phyloP scores from a whole-genome alignment of 2,113 vertebrate species.

The Cairina moschata region DNA sequence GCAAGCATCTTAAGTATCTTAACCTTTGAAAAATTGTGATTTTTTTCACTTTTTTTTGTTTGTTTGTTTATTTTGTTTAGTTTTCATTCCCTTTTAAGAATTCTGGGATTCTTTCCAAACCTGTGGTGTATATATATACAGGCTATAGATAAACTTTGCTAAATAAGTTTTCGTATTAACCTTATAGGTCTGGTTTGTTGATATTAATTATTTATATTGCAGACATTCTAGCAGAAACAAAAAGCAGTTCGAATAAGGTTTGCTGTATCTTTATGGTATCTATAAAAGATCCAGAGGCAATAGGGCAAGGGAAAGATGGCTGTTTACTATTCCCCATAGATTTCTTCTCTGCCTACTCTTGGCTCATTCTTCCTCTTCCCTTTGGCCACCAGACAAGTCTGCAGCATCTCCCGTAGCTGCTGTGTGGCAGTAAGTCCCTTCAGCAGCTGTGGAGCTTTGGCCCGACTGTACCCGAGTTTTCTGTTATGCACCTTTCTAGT shows the following conservation, averaged over 20 bases:
- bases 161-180: not conserved
- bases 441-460: slow-evolving; percentile 38
- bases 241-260: not conserved
- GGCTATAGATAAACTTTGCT: not conserved
- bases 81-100: not conserved
- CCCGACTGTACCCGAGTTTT: not conserved
- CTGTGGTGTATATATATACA: not conserved
- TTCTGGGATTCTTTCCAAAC: not conserved
- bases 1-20: not conserved
- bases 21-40: not conserved
- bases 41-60: no score
- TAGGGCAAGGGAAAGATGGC: not conserved
- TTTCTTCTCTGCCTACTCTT: not conserved
- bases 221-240: not conserved
- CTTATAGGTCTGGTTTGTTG: not conserved
- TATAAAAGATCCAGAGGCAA: not conserved
- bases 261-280: not conserved
- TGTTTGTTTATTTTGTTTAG: no score
- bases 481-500: not conserved
- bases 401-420: slow-evolving; percentile 30
- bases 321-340: not conserved
- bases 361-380: not conserved
- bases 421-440: not conserved
- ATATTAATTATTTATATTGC: not conserved
- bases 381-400: not conserved